A percentile compares a stretch with the other conserved stretches of the same genome.
These are phyloP conservation scores for Hafferia zeledoni DNA, from an alignment of 2,797 vertebrate genomes.

Conservation along the genomic window DNA sequence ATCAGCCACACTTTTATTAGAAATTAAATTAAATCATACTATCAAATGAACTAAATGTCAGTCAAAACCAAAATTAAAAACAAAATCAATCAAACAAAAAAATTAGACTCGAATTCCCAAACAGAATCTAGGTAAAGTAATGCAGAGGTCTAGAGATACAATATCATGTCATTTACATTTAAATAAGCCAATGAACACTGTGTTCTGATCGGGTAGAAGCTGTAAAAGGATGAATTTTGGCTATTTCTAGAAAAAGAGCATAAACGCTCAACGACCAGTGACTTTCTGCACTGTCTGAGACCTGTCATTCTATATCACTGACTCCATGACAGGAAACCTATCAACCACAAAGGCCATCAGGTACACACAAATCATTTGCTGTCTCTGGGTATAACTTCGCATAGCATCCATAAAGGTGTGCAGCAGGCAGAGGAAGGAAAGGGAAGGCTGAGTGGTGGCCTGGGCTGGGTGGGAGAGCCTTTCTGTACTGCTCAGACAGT, in stretches of 20 bases:
- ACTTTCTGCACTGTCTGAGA: neutral
- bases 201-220: neutral
- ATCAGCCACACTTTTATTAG: neutral
- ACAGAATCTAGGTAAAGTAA: neutral
- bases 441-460: neutral
- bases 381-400: neutral
- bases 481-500: neutral
- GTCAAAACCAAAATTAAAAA: neutral
- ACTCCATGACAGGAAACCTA: neutral
- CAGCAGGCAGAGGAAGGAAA: neutral
- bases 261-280: neutral
- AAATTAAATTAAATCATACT: slow-evolving; percentile 12
- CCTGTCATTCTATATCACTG: neutral
- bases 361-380: neutral
- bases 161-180: neutral
- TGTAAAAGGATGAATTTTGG: neutral
- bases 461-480: neutral
- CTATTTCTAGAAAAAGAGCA: neutral
- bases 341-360: neutral
- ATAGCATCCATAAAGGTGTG: fast-evolving
- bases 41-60: neutral
- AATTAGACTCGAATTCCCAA: neutral
- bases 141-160: neutral
- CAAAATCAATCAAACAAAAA: neutral
- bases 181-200: neutral